Conservation (phyloP, 1,140 invertebrate genomes). For the Scaptomyza montana region DNA sequence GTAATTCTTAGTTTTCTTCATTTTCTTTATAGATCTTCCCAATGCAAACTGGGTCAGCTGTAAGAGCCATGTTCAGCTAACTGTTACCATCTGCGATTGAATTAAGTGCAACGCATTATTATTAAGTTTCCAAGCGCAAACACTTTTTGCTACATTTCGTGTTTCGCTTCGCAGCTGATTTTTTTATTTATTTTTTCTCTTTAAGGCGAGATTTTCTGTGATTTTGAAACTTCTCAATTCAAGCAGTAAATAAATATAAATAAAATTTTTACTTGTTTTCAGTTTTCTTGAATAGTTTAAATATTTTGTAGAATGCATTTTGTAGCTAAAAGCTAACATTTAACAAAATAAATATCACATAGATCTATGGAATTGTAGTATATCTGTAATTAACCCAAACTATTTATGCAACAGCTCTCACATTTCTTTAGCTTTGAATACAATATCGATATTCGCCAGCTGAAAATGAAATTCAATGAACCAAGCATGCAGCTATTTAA, state of each 20-base stretch:
- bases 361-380: too few relatives aligned
- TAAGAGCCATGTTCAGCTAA: conserved; percentile 3
- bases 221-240: too few relatives aligned
- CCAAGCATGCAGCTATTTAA: conserved; percentile 11
- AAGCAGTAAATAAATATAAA: too few relatives aligned
- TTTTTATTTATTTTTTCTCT: too few relatives aligned
- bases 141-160: conserved; percentile 12
- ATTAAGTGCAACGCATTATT: conserved; percentile 40
- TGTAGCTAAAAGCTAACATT: too few relatives aligned
- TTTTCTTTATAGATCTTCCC: conserved; percentile 11
- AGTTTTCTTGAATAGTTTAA: too few relatives aligned
- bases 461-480: conserved; percentile 14
- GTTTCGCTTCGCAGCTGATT: too few relatives aligned
- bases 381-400: neutral
- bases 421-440: neutral
- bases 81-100: conserved; percentile 35
- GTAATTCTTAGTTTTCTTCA: conserved; percentile 1
- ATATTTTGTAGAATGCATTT: too few relatives aligned
- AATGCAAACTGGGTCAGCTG: conserved; percentile 26
- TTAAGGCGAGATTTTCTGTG: neutral
- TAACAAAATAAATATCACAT: too few relatives aligned
- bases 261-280: too few relatives aligned
- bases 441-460: neutral
- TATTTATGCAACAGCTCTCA: neutral
- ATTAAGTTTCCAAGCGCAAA: conserved; percentile 16